A percentile compares a stretch with the other conserved stretches of the same genome.
Evolutionary conservation across 2,797 vertebrate genomes (phyloP).

Genomic region (Megaceryle alcyon): DNA sequence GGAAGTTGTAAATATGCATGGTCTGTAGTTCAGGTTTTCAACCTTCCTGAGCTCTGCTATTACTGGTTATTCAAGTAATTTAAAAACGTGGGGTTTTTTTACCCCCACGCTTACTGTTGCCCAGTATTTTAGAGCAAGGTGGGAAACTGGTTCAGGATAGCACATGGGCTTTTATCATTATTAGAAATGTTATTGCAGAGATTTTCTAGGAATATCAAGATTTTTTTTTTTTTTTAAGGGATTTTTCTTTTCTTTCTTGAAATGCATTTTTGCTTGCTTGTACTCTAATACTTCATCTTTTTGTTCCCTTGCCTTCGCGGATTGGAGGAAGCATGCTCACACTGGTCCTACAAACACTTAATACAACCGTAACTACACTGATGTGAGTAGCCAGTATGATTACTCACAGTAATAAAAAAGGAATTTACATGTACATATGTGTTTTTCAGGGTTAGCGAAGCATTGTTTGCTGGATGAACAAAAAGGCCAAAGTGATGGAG

Average conservation of each 20-base stretch:
- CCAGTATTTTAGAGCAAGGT: not conserved
- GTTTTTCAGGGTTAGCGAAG: not conserved
- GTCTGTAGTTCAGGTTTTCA: not conserved
- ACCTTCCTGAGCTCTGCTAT: not conserved
- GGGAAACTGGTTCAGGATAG: not conserved
- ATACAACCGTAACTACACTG: not conserved
- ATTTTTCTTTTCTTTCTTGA: not conserved
- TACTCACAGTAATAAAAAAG: not conserved
- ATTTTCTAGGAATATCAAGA: not conserved
- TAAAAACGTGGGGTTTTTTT: not conserved
- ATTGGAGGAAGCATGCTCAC: accelerated
- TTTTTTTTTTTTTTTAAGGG: not conserved
- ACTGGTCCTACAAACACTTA: not conserved
- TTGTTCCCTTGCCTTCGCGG: not conserved
- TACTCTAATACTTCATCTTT: not conserved
- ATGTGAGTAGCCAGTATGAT: not conserved
- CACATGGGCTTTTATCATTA: not conserved
- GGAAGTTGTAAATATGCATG: not conserved
- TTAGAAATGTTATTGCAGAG: not conserved
- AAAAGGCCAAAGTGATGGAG: not conserved
- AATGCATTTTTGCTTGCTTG: not conserved
- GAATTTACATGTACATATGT: not conserved
- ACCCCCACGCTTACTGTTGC: not conserved
- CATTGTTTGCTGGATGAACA: not conserved
- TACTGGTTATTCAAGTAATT: not conserved